Conservation (phyloP, 1,140 invertebrate species). For the Platorchestia sp. region DNA sequence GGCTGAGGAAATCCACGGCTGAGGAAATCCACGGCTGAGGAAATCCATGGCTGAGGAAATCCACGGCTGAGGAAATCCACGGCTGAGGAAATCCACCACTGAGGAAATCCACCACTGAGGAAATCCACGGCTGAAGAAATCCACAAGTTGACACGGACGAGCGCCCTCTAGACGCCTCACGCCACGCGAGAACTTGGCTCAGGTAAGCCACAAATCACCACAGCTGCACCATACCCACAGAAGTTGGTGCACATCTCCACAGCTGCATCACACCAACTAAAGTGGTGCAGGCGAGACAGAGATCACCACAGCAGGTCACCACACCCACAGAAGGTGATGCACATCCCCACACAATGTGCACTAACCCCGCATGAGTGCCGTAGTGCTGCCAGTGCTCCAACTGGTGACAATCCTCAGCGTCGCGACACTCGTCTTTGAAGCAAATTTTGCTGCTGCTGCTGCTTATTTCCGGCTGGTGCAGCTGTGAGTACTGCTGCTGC, state of each 20-base stretch:
- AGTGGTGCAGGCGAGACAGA: not conserved
- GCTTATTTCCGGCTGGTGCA: not conserved
- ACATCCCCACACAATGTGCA: not conserved
- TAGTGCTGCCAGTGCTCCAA: not conserved
- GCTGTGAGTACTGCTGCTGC: not conserved
- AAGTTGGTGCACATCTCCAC: not conserved
- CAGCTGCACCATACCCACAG: not conserved
- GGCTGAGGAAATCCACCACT: not conserved
- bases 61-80: not conserved
- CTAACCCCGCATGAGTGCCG: not conserved
- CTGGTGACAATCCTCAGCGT: not conserved
- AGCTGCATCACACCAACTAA: not conserved
- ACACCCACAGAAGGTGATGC: not conserved
- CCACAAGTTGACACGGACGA: not conserved
- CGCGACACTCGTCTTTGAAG: not conserved
- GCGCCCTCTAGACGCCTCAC: not conserved
- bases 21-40: not conserved
- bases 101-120: not conserved
- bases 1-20: not conserved
- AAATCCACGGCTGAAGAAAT: not conserved
- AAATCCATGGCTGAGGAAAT: not conserved
- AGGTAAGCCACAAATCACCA: not conserved
- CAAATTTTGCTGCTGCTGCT: conserved; percentile 10
- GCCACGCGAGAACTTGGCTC: not conserved
- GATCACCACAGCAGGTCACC: not conserved